phyloP scores from a whole-genome alignment of 2,113 vertebrate species.

The Herpailurus yagouaroundi region DNA sequence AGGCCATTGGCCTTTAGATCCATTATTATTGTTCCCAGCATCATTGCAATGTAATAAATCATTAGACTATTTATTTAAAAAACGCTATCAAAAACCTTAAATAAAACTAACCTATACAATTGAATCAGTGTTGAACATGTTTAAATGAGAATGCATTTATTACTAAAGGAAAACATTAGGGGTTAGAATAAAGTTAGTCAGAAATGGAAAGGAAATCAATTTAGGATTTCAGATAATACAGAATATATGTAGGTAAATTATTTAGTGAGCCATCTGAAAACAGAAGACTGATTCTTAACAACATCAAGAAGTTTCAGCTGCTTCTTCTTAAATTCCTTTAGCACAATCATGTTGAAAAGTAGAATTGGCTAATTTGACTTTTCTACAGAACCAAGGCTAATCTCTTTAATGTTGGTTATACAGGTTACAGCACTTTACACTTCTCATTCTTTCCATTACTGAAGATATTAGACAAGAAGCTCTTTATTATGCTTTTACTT shows the following conservation, averaged over 20 bases:
- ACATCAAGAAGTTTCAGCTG: background rate
- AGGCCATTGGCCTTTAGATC: slow-evolving; percentile 34
- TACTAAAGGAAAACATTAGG: background rate
- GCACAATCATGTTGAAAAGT: background rate
- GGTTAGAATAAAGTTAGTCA: background rate
- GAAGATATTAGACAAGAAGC: background rate
- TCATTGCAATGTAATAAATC: slow-evolving; percentile 56
- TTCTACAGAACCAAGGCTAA: background rate
- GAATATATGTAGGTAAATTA: background rate
- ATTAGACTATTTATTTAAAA: background rate
- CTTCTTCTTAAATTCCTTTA: slow-evolving; percentile 37
- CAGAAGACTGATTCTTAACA: background rate
- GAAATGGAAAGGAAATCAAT: background rate
- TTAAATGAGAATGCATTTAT: background rate
- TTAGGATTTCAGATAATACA: background rate
- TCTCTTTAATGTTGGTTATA: background rate
- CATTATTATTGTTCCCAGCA: slow-evolving; percentile 13
- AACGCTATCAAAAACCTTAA: background rate
- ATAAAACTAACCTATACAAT: background rate
- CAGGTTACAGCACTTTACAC: background rate
- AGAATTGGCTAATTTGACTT: slow-evolving; percentile 2
- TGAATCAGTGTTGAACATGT: background rate
- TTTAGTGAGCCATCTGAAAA: background rate
- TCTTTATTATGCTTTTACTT: slow-evolving; percentile 21
- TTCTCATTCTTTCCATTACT: background rate